Base-by-base conservation (phyloP, 2,888 invertebrate species). In the Dicycla oo region DNA sequence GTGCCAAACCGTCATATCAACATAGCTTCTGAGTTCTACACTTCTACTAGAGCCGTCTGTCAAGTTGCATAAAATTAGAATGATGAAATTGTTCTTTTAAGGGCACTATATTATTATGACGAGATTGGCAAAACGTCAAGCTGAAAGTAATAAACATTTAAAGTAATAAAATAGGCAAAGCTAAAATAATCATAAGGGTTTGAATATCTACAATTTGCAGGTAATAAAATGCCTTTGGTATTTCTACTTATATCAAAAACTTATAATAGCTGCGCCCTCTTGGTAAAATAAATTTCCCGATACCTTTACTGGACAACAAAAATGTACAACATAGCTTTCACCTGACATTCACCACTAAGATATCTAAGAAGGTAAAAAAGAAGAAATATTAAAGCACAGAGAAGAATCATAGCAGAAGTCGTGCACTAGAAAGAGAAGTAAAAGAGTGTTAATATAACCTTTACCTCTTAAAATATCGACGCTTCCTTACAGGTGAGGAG, bases 401-500 rank as follows among this genome's bases (percentile, higher is more conserved):
- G 63, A 75, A 79, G 69, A 83, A 78, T 34, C 49, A 75, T 80
- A 85, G 84, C 86, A 69, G 53, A 75, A 76, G 69, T 81, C 88
- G 88, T 89, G 89, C 88, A 86, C 49, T 53, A 78, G 67, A 68
- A 69, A 69, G 54, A 77, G 34, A 75, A 69, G 51, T 67, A 69
- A 81, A 79, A 53, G 23, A 26, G 64, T 64, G 56, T 67, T 76
- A 75, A 76, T 65, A 56, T 54, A 77, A 63, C 53, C n/a, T 30
- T 81, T 79, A 79, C 79, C 79, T 79, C 66, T 20, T 51, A 47
- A 43, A 45, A 58, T 51, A 53, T 61, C 40, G 60, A 30, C 7
- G 57, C 11, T 54, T 60, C 23, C 54, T 49, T 51, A 65, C 53
- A 47, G 69, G 11, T 47, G 57, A 73, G 43, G 45, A 38, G 64